Evolutionary conservation across 2,113 vertebrate genomes (phyloP).

Genomic region (Pelvicachromis taeniatus): DNA sequence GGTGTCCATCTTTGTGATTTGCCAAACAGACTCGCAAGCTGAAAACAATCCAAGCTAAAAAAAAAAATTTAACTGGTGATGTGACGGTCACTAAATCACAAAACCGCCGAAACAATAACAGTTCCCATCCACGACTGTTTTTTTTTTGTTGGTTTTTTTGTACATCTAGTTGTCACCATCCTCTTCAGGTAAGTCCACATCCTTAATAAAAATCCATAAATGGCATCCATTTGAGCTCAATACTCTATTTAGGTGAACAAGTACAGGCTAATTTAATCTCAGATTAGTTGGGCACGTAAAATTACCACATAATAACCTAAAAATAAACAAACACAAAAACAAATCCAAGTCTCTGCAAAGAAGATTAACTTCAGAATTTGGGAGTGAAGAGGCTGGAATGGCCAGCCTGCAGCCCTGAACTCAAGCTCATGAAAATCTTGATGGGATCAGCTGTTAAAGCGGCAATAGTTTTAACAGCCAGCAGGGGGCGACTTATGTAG

Average conservation of each 20-base stretch:
- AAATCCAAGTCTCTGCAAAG: neutral
- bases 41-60: neutral
- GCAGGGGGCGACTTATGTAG: neutral
- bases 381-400: neutral
- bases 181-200: neutral
- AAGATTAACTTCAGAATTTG: neutral
- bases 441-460: neutral
- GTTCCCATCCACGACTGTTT: neutral
- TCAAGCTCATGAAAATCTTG: neutral
- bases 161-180: neutral
- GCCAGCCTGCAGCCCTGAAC: neutral
- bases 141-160: neutral
- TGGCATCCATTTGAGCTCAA: neutral
- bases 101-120: no score
- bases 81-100: neutral
- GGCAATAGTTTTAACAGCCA: neutral
- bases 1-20: neutral
- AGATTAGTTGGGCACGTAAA: neutral
- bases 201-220: neutral
- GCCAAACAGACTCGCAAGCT: neutral
- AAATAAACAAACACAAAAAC: neutral
- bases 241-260: neutral
- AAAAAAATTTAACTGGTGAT: neutral
- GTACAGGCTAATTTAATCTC: neutral
- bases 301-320: neutral